Conservation (phyloP, 2,888 invertebrate genomes). For the Microctonus brassicae region DNA sequence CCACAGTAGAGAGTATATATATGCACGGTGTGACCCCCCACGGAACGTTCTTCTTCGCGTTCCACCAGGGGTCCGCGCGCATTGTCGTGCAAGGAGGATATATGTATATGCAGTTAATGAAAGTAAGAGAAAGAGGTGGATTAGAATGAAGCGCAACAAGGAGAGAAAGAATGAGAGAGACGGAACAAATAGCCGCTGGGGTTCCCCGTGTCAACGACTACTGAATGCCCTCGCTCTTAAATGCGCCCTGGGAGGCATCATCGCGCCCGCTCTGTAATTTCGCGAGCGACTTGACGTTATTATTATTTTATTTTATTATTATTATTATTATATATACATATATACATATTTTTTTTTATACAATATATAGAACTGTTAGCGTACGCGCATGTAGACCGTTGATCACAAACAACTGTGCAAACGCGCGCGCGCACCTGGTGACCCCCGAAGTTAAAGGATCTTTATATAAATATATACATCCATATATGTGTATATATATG, state of each 20-base stretch:
- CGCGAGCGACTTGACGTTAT: conserved; percentile 53
- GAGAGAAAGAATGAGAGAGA: neutral
- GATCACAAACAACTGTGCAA: conserved; percentile 60
- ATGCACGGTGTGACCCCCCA: no score
- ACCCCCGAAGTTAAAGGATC: conserved; percentile 40
- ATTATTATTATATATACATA: conserved; percentile 24
- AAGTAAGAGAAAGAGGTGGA: neutral
- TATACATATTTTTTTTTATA: no score
- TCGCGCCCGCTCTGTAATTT: conserved; percentile 66
- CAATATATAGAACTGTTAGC: conserved; percentile 25
- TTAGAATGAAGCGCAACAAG: neutral
- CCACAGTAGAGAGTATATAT: conserved; percentile 14
- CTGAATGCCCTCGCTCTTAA: conserved; percentile 58
- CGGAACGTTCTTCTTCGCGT: conserved; percentile 52
- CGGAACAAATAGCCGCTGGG: conserved; percentile 52
- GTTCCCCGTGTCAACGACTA: conserved; percentile 50
- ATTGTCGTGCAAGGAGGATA: conserved; percentile 60
- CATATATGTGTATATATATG: no score
- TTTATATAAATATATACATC: neutral
- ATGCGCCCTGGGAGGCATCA: conserved; percentile 66
- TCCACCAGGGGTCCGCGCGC: conserved; percentile 54
- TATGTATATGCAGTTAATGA: neutral
- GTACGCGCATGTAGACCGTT: conserved; percentile 32
- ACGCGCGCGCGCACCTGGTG: conserved; percentile 58
- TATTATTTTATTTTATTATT: conserved; percentile 42